phyloP scores from a whole-genome alignment of 1,140 invertebrate species.

The Wiebesia pumilae region DNA sequence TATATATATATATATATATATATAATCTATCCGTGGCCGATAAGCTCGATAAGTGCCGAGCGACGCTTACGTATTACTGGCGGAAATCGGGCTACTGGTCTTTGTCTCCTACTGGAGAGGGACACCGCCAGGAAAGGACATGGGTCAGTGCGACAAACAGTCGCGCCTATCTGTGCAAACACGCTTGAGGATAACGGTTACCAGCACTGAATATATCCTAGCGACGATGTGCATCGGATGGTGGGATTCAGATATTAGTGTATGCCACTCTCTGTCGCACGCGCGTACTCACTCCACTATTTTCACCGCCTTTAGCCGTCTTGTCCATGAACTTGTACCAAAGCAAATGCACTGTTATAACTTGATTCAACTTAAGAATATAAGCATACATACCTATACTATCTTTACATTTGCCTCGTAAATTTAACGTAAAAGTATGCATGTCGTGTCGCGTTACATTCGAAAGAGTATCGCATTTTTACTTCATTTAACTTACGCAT shows the following conservation, averaged over 20 bases:
- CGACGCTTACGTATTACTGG: background rate
- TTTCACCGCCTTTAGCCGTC: background rate
- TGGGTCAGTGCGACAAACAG: too few relatives aligned
- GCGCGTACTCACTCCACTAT: background rate
- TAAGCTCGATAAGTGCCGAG: slow-evolving; percentile 5
- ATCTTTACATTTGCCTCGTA: slow-evolving; percentile 6
- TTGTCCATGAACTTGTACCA: background rate
- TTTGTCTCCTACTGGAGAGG: background rate
- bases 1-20: too few relatives aligned
- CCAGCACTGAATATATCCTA: slow-evolving; percentile 49
- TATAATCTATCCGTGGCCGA: background rate
- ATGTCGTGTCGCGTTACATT: background rate
- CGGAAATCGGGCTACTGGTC: background rate
- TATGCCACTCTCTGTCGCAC: background rate
- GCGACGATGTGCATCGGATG: slow-evolving; percentile 53
- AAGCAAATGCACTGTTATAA: background rate
- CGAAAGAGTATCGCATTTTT: background rate
- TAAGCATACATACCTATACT: background rate
- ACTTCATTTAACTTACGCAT: too few relatives aligned
- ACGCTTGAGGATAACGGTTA: slow-evolving; percentile 57
- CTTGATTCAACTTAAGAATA: background rate
- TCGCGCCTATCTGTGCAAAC: slow-evolving; percentile 48
- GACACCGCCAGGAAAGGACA: too few relatives aligned
- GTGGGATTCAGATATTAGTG: slow-evolving; percentile 56
- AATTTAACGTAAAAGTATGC: background rate